Evolutionary conservation across 1,140 invertebrate genomes (phyloP).

Genomic region (Lepidostoma basale): DNA sequence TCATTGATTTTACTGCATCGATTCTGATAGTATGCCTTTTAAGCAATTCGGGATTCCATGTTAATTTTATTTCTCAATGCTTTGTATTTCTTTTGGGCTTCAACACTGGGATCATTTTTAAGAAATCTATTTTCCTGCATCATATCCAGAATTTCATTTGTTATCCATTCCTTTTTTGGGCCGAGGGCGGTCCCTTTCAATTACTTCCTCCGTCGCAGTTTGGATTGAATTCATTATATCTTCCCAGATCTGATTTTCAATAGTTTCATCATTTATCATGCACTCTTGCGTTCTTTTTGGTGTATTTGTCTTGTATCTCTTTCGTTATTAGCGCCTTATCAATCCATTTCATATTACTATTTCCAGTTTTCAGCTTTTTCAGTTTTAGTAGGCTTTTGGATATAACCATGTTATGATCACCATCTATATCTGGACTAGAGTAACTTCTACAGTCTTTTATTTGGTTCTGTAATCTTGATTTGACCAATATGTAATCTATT

Average conservation of each 20-base stretch:
- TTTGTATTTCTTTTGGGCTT: background rate
- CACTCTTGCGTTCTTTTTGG: background rate
- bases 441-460: background rate
- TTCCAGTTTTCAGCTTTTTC: background rate
- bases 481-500: background rate
- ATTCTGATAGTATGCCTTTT: background rate
- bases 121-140: background rate
- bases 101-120: background rate
- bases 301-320: background rate
- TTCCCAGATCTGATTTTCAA: background rate
- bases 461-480: background rate
- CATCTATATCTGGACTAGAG: background rate
- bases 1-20: background rate
- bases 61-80: background rate
- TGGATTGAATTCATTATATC: background rate
- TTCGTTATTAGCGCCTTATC: background rate
- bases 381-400: background rate
- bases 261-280: background rate
- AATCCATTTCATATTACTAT: background rate
- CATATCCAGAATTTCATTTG: background rate
- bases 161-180: background rate
- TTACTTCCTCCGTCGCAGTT: background rate
- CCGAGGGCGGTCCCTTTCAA: background rate
- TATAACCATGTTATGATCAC: background rate
- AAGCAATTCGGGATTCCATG: background rate